A percentile compares a stretch with the other conserved stretches of the same genome.
phyloP scores from a whole-genome alignment of 2,888 invertebrate genomes.

The Zeuzera pyrina region DNA sequence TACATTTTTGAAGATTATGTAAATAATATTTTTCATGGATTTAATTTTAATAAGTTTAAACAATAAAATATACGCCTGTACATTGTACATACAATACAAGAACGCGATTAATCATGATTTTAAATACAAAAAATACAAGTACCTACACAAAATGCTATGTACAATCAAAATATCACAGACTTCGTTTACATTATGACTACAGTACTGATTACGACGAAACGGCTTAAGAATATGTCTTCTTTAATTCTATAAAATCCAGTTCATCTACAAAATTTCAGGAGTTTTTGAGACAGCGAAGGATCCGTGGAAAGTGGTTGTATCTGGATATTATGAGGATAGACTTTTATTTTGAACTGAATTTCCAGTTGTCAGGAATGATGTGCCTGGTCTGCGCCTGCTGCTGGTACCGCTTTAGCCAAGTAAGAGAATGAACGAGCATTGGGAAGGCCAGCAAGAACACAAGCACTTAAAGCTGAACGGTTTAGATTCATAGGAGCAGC shows the following conservation, averaged over 20 bases:
- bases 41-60: too few species aligned
- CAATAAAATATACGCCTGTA: too few species aligned
- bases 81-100: too few species aligned
- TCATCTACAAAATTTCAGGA: too few species aligned
- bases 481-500: slow-evolving; percentile 87
- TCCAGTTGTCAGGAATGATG: slow-evolving; percentile 47
- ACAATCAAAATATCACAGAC: slow-evolving; percentile 57
- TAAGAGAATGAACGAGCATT: slow-evolving; percentile 79
- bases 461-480: slow-evolving; percentile 85
- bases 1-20: slow-evolving; percentile 29
- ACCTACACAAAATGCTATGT: slow-evolving; percentile 54
- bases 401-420: slow-evolving; percentile 60
- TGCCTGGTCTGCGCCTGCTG: slow-evolving; percentile 61
- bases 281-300: too few species aligned
- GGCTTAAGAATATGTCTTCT: neutral
- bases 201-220: too few species aligned
- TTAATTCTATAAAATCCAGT: neutral
- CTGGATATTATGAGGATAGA: too few species aligned
- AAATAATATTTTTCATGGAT: too few species aligned
- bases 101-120: slow-evolving; percentile 45
- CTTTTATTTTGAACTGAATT: too few species aligned
- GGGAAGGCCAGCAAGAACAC: slow-evolving; percentile 80
- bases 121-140: slow-evolving; percentile 42
- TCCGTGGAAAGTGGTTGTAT: too few species aligned
- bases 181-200: slow-evolving; percentile 17